phyloP scores from a whole-genome alignment of 2,797 vertebrate species.

The Myotis myotis region DNA sequence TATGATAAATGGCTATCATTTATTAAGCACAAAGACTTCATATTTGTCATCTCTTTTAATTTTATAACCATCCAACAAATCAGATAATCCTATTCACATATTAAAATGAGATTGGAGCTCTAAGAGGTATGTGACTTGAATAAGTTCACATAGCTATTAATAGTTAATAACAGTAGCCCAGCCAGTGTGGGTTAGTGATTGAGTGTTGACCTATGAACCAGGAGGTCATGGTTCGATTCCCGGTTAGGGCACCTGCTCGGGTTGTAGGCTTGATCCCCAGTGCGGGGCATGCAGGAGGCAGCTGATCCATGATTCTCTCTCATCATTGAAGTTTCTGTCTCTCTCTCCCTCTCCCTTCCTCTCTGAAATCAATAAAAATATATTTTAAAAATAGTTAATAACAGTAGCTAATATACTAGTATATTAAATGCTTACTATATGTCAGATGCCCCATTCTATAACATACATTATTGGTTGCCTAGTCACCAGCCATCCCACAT shows the following conservation, averaged over 20 bases:
- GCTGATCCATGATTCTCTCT: too few species aligned
- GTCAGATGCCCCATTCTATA: not conserved
- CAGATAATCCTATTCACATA: not conserved
- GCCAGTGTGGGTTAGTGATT: too few species aligned
- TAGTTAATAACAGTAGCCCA: slow-evolving; percentile 9
- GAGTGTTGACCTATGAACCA: too few species aligned
- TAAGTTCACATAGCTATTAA: not conserved
- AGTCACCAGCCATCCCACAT: not conserved
- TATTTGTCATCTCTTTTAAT: not conserved
- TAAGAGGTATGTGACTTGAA: not conserved
- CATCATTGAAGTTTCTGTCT: too few species aligned
- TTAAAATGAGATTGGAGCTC: not conserved
- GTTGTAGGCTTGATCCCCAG: too few species aligned
- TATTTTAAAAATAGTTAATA: not conserved
- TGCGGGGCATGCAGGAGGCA: too few species aligned
- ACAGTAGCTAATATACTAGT: slow-evolving; percentile 2
- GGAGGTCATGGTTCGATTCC: too few species aligned
- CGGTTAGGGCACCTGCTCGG: too few species aligned
- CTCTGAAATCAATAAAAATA: too few species aligned
- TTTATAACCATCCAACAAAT: slow-evolving; percentile 5
- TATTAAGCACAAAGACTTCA: slow-evolving; percentile 41
- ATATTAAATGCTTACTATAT: not conserved
- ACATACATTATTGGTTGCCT: not conserved
- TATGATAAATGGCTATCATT: not conserved
- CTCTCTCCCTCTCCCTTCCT: too few species aligned